Evolutionary conservation across 92 coral and sea anemone species (phyloP).

Genomic region (Zoanthus sansibaricus): DNA sequence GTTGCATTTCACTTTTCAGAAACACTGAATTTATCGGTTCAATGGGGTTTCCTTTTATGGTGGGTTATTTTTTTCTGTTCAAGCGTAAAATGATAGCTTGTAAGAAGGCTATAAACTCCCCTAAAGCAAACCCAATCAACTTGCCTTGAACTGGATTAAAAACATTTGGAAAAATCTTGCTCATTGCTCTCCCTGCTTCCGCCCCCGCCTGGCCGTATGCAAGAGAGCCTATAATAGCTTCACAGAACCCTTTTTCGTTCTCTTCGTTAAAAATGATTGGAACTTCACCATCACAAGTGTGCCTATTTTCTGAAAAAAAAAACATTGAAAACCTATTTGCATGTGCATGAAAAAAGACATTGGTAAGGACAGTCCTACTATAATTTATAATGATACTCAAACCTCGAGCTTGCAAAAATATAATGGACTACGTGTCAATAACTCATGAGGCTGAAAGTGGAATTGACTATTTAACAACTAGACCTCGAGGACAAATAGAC

Average conservation of each 20-base stretch:
- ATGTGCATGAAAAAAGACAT: not conserved
- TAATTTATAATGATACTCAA: too few species aligned
- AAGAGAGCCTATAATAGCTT: not conserved
- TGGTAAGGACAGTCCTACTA: too few species aligned
- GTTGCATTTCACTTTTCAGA: too few species aligned
- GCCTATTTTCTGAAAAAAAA: not conserved
- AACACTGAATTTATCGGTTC: not conserved
- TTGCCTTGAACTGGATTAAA: not conserved
- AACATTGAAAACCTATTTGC: not conserved
- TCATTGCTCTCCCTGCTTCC: not conserved
- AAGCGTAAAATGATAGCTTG: not conserved
- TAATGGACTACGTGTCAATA: too few species aligned
- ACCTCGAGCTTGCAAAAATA: too few species aligned
- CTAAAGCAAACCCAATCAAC: not conserved
- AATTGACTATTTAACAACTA: too few species aligned
- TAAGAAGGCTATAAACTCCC: not conserved
- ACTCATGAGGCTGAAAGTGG: too few species aligned
- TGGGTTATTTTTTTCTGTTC: not conserved
- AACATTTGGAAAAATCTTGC: not conserved
- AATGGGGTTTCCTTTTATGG: not conserved
- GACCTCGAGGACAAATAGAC: too few species aligned
- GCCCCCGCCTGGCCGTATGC: not conserved
- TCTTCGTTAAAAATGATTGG: not conserved
- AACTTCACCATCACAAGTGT: not conserved
- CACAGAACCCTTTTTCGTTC: slow-evolving; percentile 6